Conservation (phyloP, 2,888 invertebrate species). For the Congeria kusceri region DNA sequence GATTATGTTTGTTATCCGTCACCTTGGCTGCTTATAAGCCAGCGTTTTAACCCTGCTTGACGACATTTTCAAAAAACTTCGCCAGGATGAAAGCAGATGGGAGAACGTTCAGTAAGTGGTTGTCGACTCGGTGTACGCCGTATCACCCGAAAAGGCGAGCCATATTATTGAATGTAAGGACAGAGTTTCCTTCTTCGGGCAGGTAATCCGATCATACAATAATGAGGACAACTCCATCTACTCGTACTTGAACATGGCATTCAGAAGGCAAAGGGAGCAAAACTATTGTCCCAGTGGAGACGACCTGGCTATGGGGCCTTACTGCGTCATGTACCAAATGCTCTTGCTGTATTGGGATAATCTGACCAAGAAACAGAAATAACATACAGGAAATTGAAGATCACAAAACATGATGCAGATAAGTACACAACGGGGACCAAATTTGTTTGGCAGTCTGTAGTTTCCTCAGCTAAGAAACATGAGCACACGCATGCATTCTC, state of each 20-base stretch:
- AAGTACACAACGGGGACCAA: slow-evolving; percentile 50
- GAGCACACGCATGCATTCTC: slow-evolving; percentile 57
- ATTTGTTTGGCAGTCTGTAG: slow-evolving; percentile 62
- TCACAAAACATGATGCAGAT: slow-evolving; percentile 31
- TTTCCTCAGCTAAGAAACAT: slow-evolving; percentile 51
- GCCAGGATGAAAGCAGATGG: slow-evolving; percentile 45
- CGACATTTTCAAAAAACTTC: slow-evolving; percentile 51
- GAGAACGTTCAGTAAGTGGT: slow-evolving; percentile 54
- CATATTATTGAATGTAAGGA: slow-evolving; percentile 35
- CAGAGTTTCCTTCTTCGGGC: slow-evolving; percentile 44
- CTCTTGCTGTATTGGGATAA: slow-evolving; percentile 57
- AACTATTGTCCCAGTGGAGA: slow-evolving; percentile 57
- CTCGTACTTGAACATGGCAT: slow-evolving; percentile 55
- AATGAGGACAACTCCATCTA: slow-evolving; percentile 56
- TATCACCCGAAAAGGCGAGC: slow-evolving; percentile 23
- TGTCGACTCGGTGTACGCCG: slow-evolving; percentile 45
- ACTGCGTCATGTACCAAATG: slow-evolving; percentile 59
- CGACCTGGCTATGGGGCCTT: slow-evolving; percentile 64
- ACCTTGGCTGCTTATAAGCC: slow-evolving; percentile 62
- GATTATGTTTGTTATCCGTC: slow-evolving; percentile 46
- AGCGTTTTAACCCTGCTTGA: slow-evolving; percentile 42
- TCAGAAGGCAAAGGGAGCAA: slow-evolving; percentile 49
- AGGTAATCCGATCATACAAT: slow-evolving; percentile 55
- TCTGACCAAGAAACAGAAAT: slow-evolving; percentile 30
- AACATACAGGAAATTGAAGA: slow-evolving; percentile 57